Base-by-base conservation (phyloP, 2,888 invertebrate species). In the Drosophila limbata region DNA sequence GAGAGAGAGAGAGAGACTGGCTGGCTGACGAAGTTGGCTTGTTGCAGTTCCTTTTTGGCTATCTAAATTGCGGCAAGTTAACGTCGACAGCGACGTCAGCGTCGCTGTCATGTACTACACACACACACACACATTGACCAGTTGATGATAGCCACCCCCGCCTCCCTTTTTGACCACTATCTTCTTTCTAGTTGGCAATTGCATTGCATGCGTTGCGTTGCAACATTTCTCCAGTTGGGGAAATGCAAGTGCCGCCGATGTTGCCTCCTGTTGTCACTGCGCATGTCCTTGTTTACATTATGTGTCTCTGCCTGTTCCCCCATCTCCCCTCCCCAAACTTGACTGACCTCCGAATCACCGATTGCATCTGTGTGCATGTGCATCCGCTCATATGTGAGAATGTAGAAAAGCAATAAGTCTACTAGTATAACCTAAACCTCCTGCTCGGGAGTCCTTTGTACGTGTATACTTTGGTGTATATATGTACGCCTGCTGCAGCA, bases 281-380 rank as follows among this genome's bases (percentile, higher is more conserved):
- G 86, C 86, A 88, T 88, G 88, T 73, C 79, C 87, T 77, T 84
- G 84, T 88, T 84, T 86, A 86, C 82, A 88, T 86, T 86, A 88
- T 88, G 67, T 86, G 85, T 69, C 78, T 60, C 64, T 48, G 73
- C 65, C 35, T 25, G 3, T 40, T 31, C 51, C 53, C 78, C 25
- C 8, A 6, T 25, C 25, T 8, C 8, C 25, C 25, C 28, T 8
- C 8, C 28, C 28, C 78, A 77, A 77, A 79, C 70, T 57, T 65
- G 28, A n/a, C 47, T 60, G 67, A 45, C 60, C 25, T 15, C 17
- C 44, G 28, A 28, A 28, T 28, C 11, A 48, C 25, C 35, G 31
- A 39, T 25, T 77, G 77, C 74, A 73, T 47, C 47, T 57, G 72
- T 71, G 37, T 73, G 67, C 56, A 62, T 55, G 47, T 68, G 61